A percentile compares a stretch with the other conserved stretches of the same genome.
Conservation (phyloP, 2,888 invertebrate species). For the Pyrocoelia pectoralis region DNA sequence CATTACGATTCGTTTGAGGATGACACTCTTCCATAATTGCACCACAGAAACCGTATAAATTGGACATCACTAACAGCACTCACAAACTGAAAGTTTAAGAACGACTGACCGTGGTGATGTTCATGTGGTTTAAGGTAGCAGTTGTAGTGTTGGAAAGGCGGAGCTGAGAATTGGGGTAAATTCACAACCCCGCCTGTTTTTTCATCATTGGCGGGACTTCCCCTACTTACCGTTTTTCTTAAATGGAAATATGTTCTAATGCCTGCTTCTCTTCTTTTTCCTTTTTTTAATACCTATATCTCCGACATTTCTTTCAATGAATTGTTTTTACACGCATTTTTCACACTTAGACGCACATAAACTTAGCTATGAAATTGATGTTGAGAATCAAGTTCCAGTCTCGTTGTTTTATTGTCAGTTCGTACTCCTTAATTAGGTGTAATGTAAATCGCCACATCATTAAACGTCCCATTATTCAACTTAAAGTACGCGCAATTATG, state of each 20-base stretch:
- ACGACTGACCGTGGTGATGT: constrained; percentile 33
- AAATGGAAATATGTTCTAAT: constrained; percentile 24
- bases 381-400: too few species aligned
- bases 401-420: too few species aligned
- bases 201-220: constrained; percentile 53
- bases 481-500: too few species aligned
- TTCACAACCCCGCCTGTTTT: constrained; percentile 51
- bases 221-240: constrained; percentile 38
- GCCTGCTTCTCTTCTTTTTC: constrained; percentile 38
- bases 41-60: constrained; percentile 50
- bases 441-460: too few species aligned
- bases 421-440: too few species aligned
- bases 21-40: constrained; percentile 55
- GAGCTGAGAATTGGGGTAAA: constrained; percentile 45
- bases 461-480: too few species aligned
- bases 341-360: not conserved
- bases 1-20: constrained; percentile 48
- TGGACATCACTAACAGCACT: constrained; percentile 45
- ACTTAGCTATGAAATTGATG: not conserved
- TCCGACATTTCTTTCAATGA: not conserved
- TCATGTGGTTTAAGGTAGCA: constrained; percentile 12
- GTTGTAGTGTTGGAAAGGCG: constrained; percentile 22
- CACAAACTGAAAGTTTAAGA: constrained; percentile 29
- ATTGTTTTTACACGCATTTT: constrained; percentile 1
- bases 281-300: constrained; percentile 18